Conservation (phyloP, 2,888 invertebrate genomes). For the Limenitis camilla region DNA sequence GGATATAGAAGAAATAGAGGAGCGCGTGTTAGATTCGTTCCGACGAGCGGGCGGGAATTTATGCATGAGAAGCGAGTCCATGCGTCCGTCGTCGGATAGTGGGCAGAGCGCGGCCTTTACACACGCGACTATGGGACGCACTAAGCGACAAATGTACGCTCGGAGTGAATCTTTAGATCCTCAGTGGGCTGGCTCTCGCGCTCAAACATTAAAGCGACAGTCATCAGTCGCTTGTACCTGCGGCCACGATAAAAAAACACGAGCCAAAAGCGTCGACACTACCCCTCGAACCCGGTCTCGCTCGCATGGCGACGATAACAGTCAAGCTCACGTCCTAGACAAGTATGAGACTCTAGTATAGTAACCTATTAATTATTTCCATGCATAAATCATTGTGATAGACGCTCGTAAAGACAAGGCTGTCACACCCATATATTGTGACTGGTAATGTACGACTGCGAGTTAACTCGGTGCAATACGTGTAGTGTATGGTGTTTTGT, state of each 20-base stretch:
- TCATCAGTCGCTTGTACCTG: constrained; percentile 66
- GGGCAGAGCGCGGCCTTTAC: constrained; percentile 42
- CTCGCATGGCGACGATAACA: constrained; percentile 58
- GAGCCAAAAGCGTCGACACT: constrained; percentile 43
- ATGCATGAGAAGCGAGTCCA: constrained; percentile 42
- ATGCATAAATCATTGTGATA: constrained; percentile 36
- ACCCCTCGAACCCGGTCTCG: constrained; percentile 51
- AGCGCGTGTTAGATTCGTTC: constrained; percentile 63
- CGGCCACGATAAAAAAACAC: constrained; percentile 62
- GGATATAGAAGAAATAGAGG: constrained; percentile 67
- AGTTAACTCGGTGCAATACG: constrained; percentile 30
- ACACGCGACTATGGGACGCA: constrained; percentile 52
- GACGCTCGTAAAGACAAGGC: constrained; percentile 27
- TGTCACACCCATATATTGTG: constrained; percentile 17
- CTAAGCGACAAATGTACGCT: constrained; percentile 47
- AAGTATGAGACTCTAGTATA: constrained; percentile 71
- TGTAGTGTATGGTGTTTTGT: constrained; percentile 36
- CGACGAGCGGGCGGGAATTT: constrained; percentile 53
- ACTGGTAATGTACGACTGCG: constrained; percentile 19
- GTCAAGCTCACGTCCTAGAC: constrained; percentile 59
- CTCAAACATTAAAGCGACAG: constrained; percentile 62
- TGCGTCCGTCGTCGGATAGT: constrained; percentile 48
- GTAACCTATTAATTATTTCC: constrained; percentile 29
- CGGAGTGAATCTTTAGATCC: constrained; percentile 65
- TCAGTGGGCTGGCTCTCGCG: constrained; percentile 47